Base-by-base conservation (phyloP, 2,888 invertebrate genomes). In the Ptilodon capucinus region DNA sequence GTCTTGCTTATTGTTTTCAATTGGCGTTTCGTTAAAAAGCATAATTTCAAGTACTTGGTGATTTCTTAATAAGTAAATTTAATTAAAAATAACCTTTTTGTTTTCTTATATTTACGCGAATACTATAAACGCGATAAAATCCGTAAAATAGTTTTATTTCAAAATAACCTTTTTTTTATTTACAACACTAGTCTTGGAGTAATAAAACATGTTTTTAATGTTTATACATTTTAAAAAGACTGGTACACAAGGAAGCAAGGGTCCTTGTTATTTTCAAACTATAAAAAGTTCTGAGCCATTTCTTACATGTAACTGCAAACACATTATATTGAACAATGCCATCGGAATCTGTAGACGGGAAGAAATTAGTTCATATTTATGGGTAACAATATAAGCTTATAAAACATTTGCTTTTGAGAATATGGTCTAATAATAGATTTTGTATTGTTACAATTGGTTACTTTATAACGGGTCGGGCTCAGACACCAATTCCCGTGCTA, bases 171-270 rank as follows among this genome's bases (percentile, higher is more conserved):
- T 30, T 5, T 4, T 30, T 30, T 30, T n/a, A 30, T n/a, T 30
- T 3, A 30, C 13, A 6, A 13, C 13, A 30, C 9, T 13, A 4
- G 9, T n/a, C 5, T 5, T n/a, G n/a, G 30, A 2, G 13, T 11
- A 6, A 2, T 2, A 14, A 32, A 25, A 7, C 40, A 32, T 38
- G 46, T 50, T 51, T 44, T 54, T 43, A 46, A 48, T 42, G 47
- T 51, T 51, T 48, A 54, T 50, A 61, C 57, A 61, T 62, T 63
- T 65, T 50, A 63, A 57, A 51, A 50, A 50, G 54, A 57, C 51
- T 50, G 53, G 50, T 49, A 65, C 50, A 48, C 32, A 9, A 48
- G 51, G 48, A 53, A 46, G 65, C 48, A 54, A 44, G 34, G 30
- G 4, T 9, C 52, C 32, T 13, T 30, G 6, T 6, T 14, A 39